Evolutionary conservation across 2,888 invertebrate genomes (phyloP), one percentile per base, ranked within the genome.

Genomic region (Diarsia dahlii): DNA sequence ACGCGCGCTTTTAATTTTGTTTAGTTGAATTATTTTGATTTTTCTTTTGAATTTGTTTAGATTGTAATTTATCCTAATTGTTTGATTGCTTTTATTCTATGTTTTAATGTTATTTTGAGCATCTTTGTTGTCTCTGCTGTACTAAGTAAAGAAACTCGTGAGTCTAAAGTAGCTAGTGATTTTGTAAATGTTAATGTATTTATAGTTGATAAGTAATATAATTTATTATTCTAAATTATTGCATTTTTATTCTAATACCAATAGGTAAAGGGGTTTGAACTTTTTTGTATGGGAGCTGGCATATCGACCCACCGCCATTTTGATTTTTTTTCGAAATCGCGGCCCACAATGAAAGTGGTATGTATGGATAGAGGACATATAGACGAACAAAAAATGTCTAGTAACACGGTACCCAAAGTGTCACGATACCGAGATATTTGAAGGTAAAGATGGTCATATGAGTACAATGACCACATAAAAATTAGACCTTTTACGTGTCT

Each of bases 101-200:
- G 13, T 80, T 45, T 63, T 71, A 71, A 72, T 66, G 74, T 82
- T 76, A 71, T 82, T 74, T 78, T 76, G 63, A 77, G 83, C 81
- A 81, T 79, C 81, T 84, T 78, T 78, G 28, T 81, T 80, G 88
- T 88, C 87, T 80, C 78, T 88, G 60, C 84, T 84, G 52, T 81
- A 85, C 80, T 85, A 85, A 82, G 76, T 75, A 81, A 85, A 72
- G 81, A 64, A 81, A 80, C 82, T 81, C 58, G 80, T 83, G 81
- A 94, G 90, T 94, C 93, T 93, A 93, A 93, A 86, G 81, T 94
- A 94, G 91, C 89, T 93, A 93, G 93, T 92, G 92, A 92, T 92
- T 91, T 84, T 86, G 84, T 85, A 85, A 84, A 86, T 87, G 67
- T 73, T 64, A 68, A 56, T 73, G n/a, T 84, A 83, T 78, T 77